Evolutionary conservation across 2,797 vertebrate species (phyloP).

Genomic region (Helicolenus hilgendorfi): DNA sequence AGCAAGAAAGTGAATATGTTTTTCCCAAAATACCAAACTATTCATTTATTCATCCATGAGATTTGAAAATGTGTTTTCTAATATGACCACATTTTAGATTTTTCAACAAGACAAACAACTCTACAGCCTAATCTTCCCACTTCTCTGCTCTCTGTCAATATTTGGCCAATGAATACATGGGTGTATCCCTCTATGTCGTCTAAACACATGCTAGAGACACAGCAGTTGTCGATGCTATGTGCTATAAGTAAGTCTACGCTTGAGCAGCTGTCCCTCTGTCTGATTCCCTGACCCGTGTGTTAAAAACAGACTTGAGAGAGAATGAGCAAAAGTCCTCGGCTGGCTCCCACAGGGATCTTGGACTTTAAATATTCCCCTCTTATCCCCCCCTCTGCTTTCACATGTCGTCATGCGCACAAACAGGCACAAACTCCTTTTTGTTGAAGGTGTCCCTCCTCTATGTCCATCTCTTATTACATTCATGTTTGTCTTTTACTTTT

Average conservation of each 20-base stretch:
- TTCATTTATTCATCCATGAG: neutral
- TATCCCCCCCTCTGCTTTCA: neutral
- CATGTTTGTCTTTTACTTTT: constrained; percentile 32
- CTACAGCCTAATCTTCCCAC: neutral
- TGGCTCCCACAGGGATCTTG: constrained; percentile 43
- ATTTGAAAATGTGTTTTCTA: neutral
- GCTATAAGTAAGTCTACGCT: constrained; percentile 56
- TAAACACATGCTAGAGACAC: neutral
- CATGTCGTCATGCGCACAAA: neutral
- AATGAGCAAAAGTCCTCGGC: constrained; percentile 45
- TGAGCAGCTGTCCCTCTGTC: constrained; percentile 66
- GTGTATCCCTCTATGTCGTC: constrained; percentile 15
- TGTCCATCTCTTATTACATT: neutral
- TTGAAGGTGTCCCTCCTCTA: neutral
- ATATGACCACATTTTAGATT: neutral
- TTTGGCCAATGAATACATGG: neutral
- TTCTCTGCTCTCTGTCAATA: neutral
- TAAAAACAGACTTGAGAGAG: constrained; percentile 57
- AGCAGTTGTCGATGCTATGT: constrained; percentile 49
- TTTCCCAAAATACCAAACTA: neutral
- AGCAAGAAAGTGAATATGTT: neutral
- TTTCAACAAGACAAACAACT: neutral
- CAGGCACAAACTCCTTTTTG: neutral
- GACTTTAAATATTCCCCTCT: constrained; percentile 42
- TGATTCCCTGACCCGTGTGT: constrained; percentile 31